Conservation (phyloP, 2,113 vertebrate species). For the Microcebus ravelobensis region DNA sequence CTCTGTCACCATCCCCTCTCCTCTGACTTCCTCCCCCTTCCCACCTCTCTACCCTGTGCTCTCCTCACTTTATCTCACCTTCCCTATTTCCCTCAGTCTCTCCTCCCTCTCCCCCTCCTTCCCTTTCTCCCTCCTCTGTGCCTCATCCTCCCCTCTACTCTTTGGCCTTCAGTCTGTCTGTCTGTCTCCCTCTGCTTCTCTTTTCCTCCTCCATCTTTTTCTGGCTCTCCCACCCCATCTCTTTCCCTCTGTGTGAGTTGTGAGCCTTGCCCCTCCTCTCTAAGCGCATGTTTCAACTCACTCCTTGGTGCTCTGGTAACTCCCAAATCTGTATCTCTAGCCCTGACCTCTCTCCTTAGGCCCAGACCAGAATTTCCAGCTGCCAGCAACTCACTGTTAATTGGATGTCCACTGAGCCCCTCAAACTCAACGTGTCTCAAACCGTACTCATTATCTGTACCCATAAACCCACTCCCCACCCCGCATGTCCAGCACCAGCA, state of each 20-base stretch:
- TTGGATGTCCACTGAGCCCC: conserved; percentile 40
- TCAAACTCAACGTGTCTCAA: conserved; percentile 56
- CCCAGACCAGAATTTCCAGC: conserved; percentile 61
- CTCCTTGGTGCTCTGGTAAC: neutral
- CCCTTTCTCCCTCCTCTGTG: no score
- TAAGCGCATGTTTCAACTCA: conserved; percentile 4
- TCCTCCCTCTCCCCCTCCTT: neutral
- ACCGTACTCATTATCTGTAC: conserved; percentile 49
- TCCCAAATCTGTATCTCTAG: conserved; percentile 34
- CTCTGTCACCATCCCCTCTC: neutral
- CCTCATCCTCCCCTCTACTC: neutral
- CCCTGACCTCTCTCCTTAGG: conserved; percentile 46
- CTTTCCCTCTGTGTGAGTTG: neutral
- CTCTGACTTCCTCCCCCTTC: neutral
- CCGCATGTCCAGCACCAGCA: neutral
- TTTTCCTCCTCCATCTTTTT: neutral
- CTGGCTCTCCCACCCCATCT: neutral
- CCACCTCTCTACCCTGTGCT: neutral
- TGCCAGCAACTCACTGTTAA: conserved; percentile 56
- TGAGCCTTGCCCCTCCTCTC: neutral
- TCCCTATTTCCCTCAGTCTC: neutral
- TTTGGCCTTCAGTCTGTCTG: neutral
- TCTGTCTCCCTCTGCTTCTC: neutral
- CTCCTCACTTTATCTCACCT: neutral
- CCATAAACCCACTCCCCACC: conserved; percentile 21